Evolutionary conservation across 2,797 vertebrate genomes (phyloP), one percentile per base, ranked within the genome.

Genomic region (Dipus sagitta): DNA sequence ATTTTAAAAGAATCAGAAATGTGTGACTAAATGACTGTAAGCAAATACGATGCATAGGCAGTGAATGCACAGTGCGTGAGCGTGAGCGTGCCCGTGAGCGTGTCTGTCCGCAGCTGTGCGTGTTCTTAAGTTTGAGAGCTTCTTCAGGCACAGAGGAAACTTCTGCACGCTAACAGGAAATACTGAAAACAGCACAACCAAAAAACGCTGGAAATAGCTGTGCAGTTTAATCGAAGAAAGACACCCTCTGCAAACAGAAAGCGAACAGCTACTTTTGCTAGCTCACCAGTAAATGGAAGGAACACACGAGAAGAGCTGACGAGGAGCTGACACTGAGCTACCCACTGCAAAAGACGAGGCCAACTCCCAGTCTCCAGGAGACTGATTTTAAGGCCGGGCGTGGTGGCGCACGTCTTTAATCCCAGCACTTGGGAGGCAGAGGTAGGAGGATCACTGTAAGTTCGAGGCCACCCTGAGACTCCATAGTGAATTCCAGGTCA

Each of bases 171-270:
- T 38, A 52, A 83, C 71, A 65, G 58, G 28, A 82, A 58, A 58
- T 58, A 58, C 54, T 58, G 34, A 70, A 70, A 11, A 47, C 12
- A 12, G 58, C 74, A 86, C 9, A 65, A 11, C 64, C 65, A 42
- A 26, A 32, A 90, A 84, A 32, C 9, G 82, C 38, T 32, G 30
- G 71, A 90, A 91, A 88, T 52, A 74, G 9, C 32, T 21, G 80
- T 52, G 54, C 24, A 71, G 13, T 60, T 60, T 76, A 90, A 88
- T 23, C 15, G 83, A 72, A 92, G 32, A 82, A 72, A 32, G 30
- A 85, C 54, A 52, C 9, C n/a, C 88, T 80, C 60, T 54, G 77
- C 60, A 60, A 82, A 76, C 26, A 26, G 77, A 88, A 94, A 77
- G 81, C 32, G 72, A 79, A 83, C 26, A 47, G 76, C 71, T 88